phyloP scores from a whole-genome alignment of 2,888 invertebrate species.

The Parnassius apollo region DNA sequence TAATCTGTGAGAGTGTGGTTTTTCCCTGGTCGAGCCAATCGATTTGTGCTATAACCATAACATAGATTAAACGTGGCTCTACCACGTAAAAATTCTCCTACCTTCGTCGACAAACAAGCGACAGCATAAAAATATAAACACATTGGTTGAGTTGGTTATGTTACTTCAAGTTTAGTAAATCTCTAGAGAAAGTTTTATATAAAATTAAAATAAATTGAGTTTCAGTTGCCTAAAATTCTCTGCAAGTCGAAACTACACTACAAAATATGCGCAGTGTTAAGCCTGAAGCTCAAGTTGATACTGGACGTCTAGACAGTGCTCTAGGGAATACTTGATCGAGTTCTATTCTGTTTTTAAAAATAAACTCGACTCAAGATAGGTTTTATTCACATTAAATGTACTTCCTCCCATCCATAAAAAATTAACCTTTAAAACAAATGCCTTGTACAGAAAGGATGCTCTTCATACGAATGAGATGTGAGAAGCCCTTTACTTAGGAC shows the following conservation, averaged over 20 bases:
- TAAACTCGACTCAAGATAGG: constrained; percentile 33
- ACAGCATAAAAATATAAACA: no score
- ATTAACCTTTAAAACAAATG: constrained; percentile 15
- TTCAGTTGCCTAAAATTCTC: constrained; percentile 17
- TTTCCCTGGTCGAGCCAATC: no score
- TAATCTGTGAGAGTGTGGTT: no score
- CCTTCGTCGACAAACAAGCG: no score
- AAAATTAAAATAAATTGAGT: constrained; percentile 5
- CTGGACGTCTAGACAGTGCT: constrained; percentile 59
- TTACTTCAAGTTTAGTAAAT: no score
- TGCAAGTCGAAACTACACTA: constrained; percentile 20
- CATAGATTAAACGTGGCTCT: no score
- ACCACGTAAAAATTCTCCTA: no score
- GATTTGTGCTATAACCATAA: no score
- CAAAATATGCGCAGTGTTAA: constrained; percentile 27
- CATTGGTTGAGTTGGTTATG: no score
- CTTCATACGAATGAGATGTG: constrained; percentile 18
- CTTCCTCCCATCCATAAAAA: constrained; percentile 28
- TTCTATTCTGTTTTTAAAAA: constrained; percentile 38
- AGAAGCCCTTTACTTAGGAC: constrained; percentile 27
- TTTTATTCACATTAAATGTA: constrained; percentile 21
- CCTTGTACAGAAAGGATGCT: constrained; percentile 7
- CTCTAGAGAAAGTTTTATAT: background rate
- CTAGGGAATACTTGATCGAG: constrained; percentile 39
- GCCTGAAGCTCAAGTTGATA: constrained; percentile 37